Evolutionary conservation across 2,113 vertebrate genomes (phyloP).

Genomic region (Hippocampus abdominalis): DNA sequence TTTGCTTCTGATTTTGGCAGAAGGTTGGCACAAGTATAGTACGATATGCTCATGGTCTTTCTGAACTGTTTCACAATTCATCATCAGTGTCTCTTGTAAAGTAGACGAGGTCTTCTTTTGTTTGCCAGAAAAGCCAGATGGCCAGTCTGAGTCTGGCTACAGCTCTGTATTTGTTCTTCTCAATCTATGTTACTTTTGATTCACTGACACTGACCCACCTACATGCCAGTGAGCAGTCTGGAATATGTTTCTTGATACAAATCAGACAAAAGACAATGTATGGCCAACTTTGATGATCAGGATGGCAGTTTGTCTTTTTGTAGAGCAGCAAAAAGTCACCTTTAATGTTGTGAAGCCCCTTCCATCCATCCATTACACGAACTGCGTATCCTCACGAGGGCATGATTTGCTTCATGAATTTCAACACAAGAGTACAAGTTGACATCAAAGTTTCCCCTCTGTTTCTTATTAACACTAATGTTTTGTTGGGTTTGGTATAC

Average conservation of each 20-base stretch:
- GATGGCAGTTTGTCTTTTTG: conserved; percentile 49
- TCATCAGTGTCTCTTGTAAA: conserved; percentile 36
- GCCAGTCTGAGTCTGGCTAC: conserved; percentile 49
- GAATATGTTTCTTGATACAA: conserved; percentile 43
- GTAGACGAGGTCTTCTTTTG: conserved; percentile 15
- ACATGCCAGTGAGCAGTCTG: conserved; percentile 46
- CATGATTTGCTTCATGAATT: conserved; percentile 49
- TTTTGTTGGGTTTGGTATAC: conserved; percentile 36
- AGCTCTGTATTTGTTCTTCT: conserved; percentile 24
- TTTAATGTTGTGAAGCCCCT: conserved; percentile 48
- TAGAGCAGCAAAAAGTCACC: conserved; percentile 38
- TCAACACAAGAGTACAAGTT: conserved; percentile 44
- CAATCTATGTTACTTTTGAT: conserved; percentile 52
- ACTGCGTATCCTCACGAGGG: no score
- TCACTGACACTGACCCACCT: conserved; percentile 52
- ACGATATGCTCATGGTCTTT: conserved; percentile 15
- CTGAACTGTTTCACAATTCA: conserved; percentile 32
- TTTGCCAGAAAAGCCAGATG: conserved; percentile 54
- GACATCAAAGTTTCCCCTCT: conserved; percentile 16
- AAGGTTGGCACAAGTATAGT: neutral
- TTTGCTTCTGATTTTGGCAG: conserved; percentile 24
- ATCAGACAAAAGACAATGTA: conserved; percentile 36
- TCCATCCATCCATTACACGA: no score
- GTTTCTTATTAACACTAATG: conserved; percentile 20
- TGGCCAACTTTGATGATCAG: conserved; percentile 44